Evolutionary conservation across 1,140 invertebrate species (phyloP), one percentile per base, ranked within the genome.

Genomic region (Lordiphosa mommai): DNA sequence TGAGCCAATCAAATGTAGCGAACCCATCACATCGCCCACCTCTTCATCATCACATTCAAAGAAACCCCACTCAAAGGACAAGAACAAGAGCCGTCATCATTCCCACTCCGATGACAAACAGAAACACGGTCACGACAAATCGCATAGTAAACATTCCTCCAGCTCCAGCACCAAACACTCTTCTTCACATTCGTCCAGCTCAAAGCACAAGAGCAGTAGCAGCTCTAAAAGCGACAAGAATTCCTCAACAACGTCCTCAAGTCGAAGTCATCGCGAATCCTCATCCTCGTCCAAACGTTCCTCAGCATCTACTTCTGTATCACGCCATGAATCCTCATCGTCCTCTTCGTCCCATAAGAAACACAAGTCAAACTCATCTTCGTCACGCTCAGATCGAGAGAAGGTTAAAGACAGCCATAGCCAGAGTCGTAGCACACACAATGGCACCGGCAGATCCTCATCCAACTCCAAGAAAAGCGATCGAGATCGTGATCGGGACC

Each of bases 141-240:
- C 65, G 2, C 61, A 67, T 12, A 74, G 59, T 40, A 80, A 86
- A 41, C 66, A 65, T 30, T 71, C 71, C 32, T 72, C 71, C 0
- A 56, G 43, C 6, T 69, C 64, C 17, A 88, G 66, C 32, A 73
- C 74, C 0, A 88, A 88, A 16, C 72, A 85, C 43, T 85, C 85
- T 8, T 60, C 73, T 9, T 68, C 71, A 1, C 67, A 72, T 46
- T 77, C 85, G 7, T 86, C 85, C 16, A 80, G 71, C 12, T 82
- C 76, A 2, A 82, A 69, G 5, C 72, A 84, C 34, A 66, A 20
- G 30, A 59, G 61, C 7, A 58, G 52, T 36, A 64, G 73, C 43
- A 71, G 76, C 37, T 74, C 74, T 1, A 80, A 56, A 13, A 32
- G 44, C 29, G 74, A 80, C 4, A 80, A 70, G 12, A 80, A 53